Evolutionary conservation across 2,113 vertebrate species (phyloP).

Genomic region (Genyomyrus donnyi): DNA sequence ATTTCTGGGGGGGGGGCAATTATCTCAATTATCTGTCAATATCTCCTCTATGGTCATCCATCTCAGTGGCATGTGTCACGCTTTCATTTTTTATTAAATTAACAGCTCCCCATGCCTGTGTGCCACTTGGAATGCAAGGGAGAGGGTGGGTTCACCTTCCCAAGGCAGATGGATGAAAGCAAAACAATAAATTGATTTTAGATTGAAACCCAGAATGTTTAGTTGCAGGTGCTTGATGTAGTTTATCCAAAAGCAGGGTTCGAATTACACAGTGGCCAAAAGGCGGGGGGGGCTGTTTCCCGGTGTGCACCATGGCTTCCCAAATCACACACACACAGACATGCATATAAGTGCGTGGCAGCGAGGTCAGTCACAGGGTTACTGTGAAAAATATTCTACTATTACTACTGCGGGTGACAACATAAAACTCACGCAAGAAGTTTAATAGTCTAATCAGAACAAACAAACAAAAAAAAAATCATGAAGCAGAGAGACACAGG

Average conservation of each 20-base stretch:
- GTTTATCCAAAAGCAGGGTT: background rate
- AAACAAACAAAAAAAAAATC: background rate
- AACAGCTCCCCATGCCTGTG: slow-evolving; percentile 47
- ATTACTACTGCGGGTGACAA: background rate
- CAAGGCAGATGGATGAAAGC: background rate
- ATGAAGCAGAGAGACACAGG: background rate
- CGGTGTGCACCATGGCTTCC: background rate
- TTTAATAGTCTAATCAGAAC: background rate
- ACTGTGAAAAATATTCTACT: background rate
- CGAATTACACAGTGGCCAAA: background rate
- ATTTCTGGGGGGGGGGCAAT: slow-evolving; percentile 58
- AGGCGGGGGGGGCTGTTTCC: background rate
- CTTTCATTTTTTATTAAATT: slow-evolving; percentile 57
- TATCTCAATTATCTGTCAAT: slow-evolving; percentile 48
- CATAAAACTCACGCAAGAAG: background rate
- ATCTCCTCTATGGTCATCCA: slow-evolving; percentile 47
- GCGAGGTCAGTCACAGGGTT: background rate
- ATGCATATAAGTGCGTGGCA: background rate
- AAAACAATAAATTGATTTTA: background rate
- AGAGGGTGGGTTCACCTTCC: slow-evolving; percentile 29
- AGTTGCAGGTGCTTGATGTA: background rate
- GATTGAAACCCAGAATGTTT: background rate
- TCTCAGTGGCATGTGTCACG: slow-evolving; percentile 50
- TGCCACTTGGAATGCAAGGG: slow-evolving; percentile 16
- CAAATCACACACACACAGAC: background rate